Evolutionary conservation across 2,113 vertebrate genomes (phyloP), one percentile per base, ranked within the genome.

Genomic region (Oophaga pumilio): DNA sequence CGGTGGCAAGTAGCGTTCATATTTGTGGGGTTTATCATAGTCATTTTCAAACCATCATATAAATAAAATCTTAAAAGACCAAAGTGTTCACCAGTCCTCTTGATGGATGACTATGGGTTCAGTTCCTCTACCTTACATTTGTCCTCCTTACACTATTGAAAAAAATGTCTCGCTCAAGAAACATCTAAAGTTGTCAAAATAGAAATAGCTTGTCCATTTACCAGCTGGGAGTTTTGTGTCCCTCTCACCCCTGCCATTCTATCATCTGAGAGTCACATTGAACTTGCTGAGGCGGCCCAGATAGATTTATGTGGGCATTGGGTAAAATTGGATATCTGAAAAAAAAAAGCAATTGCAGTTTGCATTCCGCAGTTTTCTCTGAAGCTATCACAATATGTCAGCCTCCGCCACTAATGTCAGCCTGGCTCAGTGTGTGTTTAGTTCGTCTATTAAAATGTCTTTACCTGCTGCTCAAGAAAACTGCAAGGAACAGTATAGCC

Each of bases 121-220:
- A 9, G 43, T 76, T 53, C 50, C 18, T 53, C 74, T 53, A 49
- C 74, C 74, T 20, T 52, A 77, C 50, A 52, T 12, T 77, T 53
- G 73, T 52, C 50, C 74, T 53, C 74, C 50, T 13, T 3, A 6
- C 4, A 50, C 14, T 76, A 10, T 50, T 43, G 33, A 8, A 74
- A 74, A 74, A 49, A 74, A 74, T 20, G 1, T 76, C 43, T 77
- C 11, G 1, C 22, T 77, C 74, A 6, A 24, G 17, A 52, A 77
- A 77, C 74, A 77, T 77, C 74, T 77, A 53, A 77, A 77, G 50
- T 77, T 76, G 74, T 77, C 74, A 77, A 50, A 77, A 53, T 24
- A 53, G 74, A 77, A 77, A 77, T 53, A 24, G 74, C 6, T 53
- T 17, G 15, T 53, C 10, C 50, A 24, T 77, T n/a, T 77, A 77